A percentile compares a stretch with the other conserved stretches of the same genome.
phyloP scores from a whole-genome alignment of 2,797 vertebrate species.

The Eospalax fontanierii region DNA sequence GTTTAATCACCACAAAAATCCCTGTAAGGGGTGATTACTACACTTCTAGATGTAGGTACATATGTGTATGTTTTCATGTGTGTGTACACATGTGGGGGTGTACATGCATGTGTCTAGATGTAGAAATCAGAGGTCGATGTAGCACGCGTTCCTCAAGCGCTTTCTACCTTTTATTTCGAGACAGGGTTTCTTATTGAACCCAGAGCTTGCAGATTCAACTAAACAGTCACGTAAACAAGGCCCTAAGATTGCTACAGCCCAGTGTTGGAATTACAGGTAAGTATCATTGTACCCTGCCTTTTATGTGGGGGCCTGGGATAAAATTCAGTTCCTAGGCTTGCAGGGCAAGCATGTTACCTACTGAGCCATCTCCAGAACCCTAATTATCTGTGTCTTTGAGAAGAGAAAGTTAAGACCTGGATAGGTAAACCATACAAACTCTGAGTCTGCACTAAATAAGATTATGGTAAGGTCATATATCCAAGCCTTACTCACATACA shows the following conservation, averaged over 20 bases:
- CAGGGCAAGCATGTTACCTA: background rate
- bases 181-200: background rate
- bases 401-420: background rate
- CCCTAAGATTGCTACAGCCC: background rate
- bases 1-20: background rate
- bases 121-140: background rate
- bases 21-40: background rate
- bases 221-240: background rate
- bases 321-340: background rate
- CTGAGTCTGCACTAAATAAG: background rate
- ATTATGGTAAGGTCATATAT: background rate
- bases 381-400: background rate
- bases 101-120: background rate
- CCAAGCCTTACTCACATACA: fast-evolving
- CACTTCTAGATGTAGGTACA: background rate
- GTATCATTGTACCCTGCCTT: background rate
- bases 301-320: background rate
- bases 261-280: background rate
- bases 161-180: background rate
- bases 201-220: background rate
- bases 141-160: background rate
- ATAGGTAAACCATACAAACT: background rate
- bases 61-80: background rate
- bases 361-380: background rate
- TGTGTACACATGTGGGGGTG: too few species aligned